phyloP scores from a whole-genome alignment of 2,888 invertebrate genomes.

The Apoda limacodes region DNA sequence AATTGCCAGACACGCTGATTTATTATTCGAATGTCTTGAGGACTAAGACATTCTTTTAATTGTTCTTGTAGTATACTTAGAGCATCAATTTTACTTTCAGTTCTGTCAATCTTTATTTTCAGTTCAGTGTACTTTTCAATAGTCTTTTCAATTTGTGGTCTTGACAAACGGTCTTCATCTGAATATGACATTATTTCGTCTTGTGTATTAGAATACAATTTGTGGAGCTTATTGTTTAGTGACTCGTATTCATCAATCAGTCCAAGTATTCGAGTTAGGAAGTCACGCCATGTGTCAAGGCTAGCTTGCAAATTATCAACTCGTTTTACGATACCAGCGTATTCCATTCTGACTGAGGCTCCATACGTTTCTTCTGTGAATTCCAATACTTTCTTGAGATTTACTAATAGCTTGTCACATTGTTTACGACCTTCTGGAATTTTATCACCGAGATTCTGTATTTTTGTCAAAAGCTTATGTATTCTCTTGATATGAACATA shows the following conservation, averaged over 20 bases:
- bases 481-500: slow-evolving; percentile 84
- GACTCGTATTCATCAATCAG: slow-evolving; percentile 75
- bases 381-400: slow-evolving; percentile 74
- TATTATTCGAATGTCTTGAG: slow-evolving; percentile 84
- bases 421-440: slow-evolving; percentile 77
- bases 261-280: slow-evolving; percentile 75
- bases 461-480: slow-evolving; percentile 75
- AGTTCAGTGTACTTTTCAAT: slow-evolving; percentile 73
- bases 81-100: slow-evolving; percentile 75
- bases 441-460: slow-evolving; percentile 76
- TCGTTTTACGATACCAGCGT: slow-evolving; percentile 80
- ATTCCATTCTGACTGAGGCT: slow-evolving; percentile 84
- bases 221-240: slow-evolving; percentile 69
- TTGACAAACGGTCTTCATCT: slow-evolving; percentile 67
- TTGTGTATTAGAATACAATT: slow-evolving; percentile 74
- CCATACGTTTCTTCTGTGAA: slow-evolving; percentile 83
- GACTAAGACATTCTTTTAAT: slow-evolving; percentile 86
- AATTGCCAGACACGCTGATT: slow-evolving; percentile 83
- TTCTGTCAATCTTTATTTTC: slow-evolving; percentile 67
- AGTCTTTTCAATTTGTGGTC: slow-evolving; percentile 73
- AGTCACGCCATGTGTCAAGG: slow-evolving; percentile 84
- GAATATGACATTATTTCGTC: slow-evolving; percentile 69
- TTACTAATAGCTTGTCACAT: slow-evolving; percentile 70
- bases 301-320: slow-evolving; percentile 85
- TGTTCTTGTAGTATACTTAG: slow-evolving; percentile 83